These are phyloP conservation scores for Leucophora obtusa DNA, from an alignment of 2,888 invertebrate species.

Conservation along the genomic window DNA sequence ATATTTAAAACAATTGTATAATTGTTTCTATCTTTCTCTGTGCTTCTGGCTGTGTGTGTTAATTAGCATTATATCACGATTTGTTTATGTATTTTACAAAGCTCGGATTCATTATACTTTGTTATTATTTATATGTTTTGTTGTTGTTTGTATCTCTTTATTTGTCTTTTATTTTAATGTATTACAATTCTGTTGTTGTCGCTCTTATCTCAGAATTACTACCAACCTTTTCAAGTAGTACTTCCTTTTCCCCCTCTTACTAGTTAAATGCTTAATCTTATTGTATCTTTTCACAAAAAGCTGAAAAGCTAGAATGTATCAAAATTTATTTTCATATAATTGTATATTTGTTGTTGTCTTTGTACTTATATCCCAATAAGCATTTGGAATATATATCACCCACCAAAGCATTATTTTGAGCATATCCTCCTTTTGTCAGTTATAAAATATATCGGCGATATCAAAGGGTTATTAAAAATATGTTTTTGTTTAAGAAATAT, in stretches of 20 bases:
- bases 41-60: constrained; percentile 1
- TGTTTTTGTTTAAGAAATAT: no score
- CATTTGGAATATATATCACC: no score
- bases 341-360: background rate
- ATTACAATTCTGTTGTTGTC: constrained; percentile 11
- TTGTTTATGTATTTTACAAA: constrained; percentile 39
- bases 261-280: constrained; percentile 8
- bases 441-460: no score
- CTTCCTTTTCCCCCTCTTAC: background rate
- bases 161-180: background rate
- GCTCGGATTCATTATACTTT: constrained; percentile 26
- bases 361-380: background rate
- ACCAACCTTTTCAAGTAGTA: background rate
- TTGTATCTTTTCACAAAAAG: constrained; percentile 44
- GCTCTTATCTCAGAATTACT: constrained; percentile 40
- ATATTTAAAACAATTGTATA: constrained; percentile 38
- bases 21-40: background rate
- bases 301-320: constrained; percentile 40
- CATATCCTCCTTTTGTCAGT: no score
- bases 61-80: constrained; percentile 37
- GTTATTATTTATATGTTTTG: constrained; percentile 22
- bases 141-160: background rate
- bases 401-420: no score
- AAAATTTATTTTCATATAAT: constrained; percentile 48
- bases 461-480: no score